Evolutionary conservation across 2,113 vertebrate genomes (phyloP), one percentile per base, ranked within the genome.

Genomic region (Melanerpes aurifrons): DNA sequence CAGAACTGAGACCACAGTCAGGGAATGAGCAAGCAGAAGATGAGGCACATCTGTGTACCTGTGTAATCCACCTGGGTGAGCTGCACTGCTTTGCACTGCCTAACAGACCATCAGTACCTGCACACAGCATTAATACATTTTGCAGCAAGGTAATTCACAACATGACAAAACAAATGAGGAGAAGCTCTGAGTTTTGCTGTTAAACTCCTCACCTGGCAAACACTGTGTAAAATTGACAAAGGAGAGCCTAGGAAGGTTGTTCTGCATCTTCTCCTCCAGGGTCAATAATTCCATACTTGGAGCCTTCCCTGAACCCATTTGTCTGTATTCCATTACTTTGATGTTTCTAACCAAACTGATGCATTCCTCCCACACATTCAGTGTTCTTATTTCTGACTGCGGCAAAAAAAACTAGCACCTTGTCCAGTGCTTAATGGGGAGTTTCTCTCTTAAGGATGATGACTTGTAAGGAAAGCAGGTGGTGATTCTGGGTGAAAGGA

Each of bases 241-340:
- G 72, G 40, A 37, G 31, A 78, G 58, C 69, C 40, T 32, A 75
- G 66, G 40, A 93, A 92, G 66, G 69, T 87, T 87, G 74, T 86
- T 90, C 69, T 81, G 62, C 66, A 63, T 81, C 70, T 87, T 78
- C 71, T 78, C 40, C 45, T 88, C 40, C 76, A 78, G 82, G 58
- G 95, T 94, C 91, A 95, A 87, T 96, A 96, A 96, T 78, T 94
- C 86, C 66, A 56, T 82, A 87, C 69, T 88, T 66, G 50, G 56
- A 86, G 82, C 50, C 24, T 87, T 66, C 48, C 50, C 79, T 83
- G 85, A 87, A 91, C 86, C 6, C 3, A 80, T 89, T 57, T 91
- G 69, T 88, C 85, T 83, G 0, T 93, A 86, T 75, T 78, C 91
- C 90, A 88, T 73, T 35, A 83, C 87, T 70, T 91, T 91, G 94